Percentiles rank a stretch among this genome's conserved stretches.
phyloP scores from a whole-genome alignment of 2,888 invertebrate species.

The Laothoe populi region DNA sequence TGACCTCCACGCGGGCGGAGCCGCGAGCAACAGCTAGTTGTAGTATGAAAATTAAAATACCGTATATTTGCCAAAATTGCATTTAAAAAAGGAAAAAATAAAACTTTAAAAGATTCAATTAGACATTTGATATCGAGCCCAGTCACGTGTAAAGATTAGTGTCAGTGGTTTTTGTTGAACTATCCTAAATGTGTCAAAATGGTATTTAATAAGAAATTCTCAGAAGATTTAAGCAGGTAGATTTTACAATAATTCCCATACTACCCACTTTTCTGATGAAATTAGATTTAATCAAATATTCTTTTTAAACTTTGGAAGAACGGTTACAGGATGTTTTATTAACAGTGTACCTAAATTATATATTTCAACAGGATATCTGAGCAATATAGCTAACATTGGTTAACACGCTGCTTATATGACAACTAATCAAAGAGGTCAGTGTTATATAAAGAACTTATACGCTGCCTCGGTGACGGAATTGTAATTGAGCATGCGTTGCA shows the following conservation, averaged over 20 bases:
- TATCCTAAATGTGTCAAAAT: conserved; percentile 18
- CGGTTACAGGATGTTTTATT: background rate
- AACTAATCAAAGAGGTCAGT: too few relatives aligned
- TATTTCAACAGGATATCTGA: too few relatives aligned
- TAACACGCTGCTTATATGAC: too few relatives aligned
- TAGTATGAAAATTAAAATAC: background rate
- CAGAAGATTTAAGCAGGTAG: conserved; percentile 5
- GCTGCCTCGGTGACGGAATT: too few relatives aligned
- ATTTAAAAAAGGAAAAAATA: background rate
- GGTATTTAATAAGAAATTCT: conserved; percentile 6
- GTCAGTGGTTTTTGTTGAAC: conserved; percentile 8
- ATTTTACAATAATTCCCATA: background rate
- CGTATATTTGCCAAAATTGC: background rate
- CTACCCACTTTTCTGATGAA: background rate
- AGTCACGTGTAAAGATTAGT: conserved; percentile 20
- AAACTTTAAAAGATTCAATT: background rate
- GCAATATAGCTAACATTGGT: too few relatives aligned
- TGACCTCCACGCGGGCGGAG: too few relatives aligned
- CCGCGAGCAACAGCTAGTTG: too few relatives aligned
- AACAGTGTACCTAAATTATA: too few relatives aligned
- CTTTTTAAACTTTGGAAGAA: background rate
- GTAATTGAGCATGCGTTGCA: too few relatives aligned
- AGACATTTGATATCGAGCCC: background rate
- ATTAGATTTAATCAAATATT: background rate
- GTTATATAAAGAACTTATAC: too few relatives aligned